Percentiles rank a stretch among this genome's conserved stretches.
These are phyloP conservation scores for Dynastes hyllus DNA, from an alignment of 2,888 invertebrate species.

Conservation along the genomic window DNA sequence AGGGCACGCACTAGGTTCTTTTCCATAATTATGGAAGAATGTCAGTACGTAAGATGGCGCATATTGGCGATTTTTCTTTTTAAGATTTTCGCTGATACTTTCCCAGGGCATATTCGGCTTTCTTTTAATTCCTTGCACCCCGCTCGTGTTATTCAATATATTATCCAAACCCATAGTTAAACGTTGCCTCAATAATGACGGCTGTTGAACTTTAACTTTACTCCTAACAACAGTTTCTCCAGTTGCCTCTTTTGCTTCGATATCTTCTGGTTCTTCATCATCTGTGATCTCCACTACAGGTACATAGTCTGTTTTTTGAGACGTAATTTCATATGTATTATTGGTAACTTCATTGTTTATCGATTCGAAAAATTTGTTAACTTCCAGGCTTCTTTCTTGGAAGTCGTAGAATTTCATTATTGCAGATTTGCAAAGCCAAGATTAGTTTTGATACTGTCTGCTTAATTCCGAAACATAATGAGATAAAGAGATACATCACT, in stretches of 20 bases:
- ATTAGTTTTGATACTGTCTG: slow-evolving; percentile 21
- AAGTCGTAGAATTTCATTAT: slow-evolving; percentile 32
- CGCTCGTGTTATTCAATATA: neutral
- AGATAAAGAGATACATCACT: neutral
- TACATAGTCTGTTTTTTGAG: neutral
- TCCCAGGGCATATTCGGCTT: neutral
- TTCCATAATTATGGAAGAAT: slow-evolving; percentile 15
- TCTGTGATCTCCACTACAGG: neutral
- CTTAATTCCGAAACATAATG: no score
- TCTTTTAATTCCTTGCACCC: neutral
- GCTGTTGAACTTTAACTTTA: neutral
- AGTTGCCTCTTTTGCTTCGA: neutral
- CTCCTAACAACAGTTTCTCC: neutral
- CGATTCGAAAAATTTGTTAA: slow-evolving; percentile 25
- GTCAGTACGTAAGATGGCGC: neutral
- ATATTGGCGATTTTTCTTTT: neutral
- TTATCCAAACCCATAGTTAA: neutral
- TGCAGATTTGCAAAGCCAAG: slow-evolving; percentile 39
- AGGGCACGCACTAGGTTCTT: neutral
- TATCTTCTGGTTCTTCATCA: slow-evolving; percentile 3
- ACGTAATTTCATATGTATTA: neutral
- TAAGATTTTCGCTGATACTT: neutral
- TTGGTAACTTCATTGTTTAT: neutral
- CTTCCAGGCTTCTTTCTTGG: slow-evolving; percentile 14
- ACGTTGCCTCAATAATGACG: neutral